phyloP scores from a whole-genome alignment of 2,797 vertebrate species.

The Eidolon dupreanum region DNA sequence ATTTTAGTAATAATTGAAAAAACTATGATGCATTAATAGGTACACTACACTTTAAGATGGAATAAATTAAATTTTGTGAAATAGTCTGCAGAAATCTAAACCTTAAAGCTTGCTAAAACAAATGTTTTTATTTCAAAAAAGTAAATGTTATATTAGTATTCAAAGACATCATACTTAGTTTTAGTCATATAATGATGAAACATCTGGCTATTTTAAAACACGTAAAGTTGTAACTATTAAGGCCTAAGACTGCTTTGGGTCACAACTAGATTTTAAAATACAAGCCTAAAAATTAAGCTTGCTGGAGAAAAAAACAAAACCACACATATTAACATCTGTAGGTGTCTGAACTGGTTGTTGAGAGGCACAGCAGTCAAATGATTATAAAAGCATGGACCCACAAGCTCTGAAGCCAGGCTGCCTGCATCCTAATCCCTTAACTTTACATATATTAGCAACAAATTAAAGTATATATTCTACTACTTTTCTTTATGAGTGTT shows the following conservation, averaged over 20 bases:
- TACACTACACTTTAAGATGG: not conserved
- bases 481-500: not conserved
- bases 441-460: not conserved
- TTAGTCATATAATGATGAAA: not conserved
- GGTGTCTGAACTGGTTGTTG: not conserved
- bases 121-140: constrained; percentile 20
- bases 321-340: not conserved
- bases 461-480: not conserved
- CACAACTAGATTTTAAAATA: constrained; percentile 37
- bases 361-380: not conserved
- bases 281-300: not conserved
- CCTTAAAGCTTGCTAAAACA: not conserved
- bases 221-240: not conserved
- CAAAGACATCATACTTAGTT: not conserved
- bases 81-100: constrained; percentile 32
- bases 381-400: not conserved
- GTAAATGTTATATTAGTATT: not conserved
- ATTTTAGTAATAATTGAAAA: constrained; percentile 22
- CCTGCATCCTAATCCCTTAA: not conserved
- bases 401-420: not conserved
- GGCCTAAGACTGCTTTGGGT: not conserved
- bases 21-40: not conserved
- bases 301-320: not conserved
- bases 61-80: not conserved
- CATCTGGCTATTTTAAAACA: constrained; percentile 7